These are phyloP conservation scores for Saimiri boliviensis DNA, from an alignment of 2,113 vertebrate genomes.

Conservation along the genomic window DNA sequence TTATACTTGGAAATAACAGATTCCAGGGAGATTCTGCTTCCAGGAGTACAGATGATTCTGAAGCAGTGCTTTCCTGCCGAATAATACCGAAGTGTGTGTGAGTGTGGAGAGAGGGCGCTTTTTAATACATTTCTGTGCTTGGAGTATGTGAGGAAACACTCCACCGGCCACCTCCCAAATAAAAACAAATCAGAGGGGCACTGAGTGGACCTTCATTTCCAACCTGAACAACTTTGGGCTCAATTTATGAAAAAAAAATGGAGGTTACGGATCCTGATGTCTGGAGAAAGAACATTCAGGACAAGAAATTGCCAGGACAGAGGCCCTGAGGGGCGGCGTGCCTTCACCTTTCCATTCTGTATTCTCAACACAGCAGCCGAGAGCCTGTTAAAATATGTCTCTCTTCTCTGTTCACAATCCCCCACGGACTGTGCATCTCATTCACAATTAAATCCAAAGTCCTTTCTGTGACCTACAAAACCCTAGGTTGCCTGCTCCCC, in stretches of 20 bases:
- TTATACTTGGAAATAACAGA: not conserved
- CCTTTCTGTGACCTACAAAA: not conserved
- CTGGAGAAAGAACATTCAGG: not conserved
- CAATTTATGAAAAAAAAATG: not conserved
- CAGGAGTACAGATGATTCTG: not conserved
- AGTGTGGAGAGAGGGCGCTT: not conserved
- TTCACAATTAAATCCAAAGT: not conserved
- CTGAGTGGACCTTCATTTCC: not conserved
- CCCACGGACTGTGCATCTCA: not conserved
- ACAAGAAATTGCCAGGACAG: not conserved
- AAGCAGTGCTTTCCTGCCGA: not conserved
- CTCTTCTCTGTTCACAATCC: not conserved
- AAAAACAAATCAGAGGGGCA: not conserved
- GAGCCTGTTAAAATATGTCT: not conserved
- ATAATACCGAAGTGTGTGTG: not conserved
- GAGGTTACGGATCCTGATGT: not conserved
- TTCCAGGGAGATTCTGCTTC: not conserved
- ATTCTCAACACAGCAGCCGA: not conserved
- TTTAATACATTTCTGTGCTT: not conserved
- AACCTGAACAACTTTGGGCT: not conserved
- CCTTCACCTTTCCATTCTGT: not conserved
- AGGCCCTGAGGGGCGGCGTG: no score
- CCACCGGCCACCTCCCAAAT: not conserved
- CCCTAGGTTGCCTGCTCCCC: accelerated
- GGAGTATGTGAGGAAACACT: not conserved